Conservation (phyloP, 2,113 vertebrate genomes). For the Zingel zingel region DNA sequence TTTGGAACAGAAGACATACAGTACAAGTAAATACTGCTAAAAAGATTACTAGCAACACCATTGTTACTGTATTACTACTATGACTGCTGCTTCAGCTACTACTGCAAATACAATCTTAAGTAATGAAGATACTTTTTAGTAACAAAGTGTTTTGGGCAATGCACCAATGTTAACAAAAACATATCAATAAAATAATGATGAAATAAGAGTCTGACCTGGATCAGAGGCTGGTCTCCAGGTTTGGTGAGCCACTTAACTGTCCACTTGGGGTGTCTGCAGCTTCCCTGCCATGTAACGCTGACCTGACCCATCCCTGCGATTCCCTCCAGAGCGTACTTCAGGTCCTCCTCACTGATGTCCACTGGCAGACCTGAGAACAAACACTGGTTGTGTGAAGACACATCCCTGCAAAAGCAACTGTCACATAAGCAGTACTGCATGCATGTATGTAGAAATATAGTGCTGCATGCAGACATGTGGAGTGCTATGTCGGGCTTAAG, state of each 20-base stretch:
- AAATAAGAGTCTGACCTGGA: constrained; percentile 81
- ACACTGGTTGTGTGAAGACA: neutral
- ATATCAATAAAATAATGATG: neutral
- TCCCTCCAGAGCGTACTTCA: constrained; percentile 87
- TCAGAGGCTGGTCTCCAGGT: constrained; percentile 82
- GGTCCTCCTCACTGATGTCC: constrained; percentile 73
- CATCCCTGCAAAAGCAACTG: neutral
- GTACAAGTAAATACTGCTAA: too few species aligned
- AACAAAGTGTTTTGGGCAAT: neutral
- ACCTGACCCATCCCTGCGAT: constrained; percentile 83
- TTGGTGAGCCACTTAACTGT: constrained; percentile 80
- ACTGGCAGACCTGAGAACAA: constrained; percentile 80
- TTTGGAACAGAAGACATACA: too few species aligned
- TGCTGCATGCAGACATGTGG: too few species aligned
- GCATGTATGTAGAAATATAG: neutral
- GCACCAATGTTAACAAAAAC: neutral
- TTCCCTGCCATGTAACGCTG: constrained; percentile 69
- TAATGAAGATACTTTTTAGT: neutral
- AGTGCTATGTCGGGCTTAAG: too few species aligned
- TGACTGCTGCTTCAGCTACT: neutral
- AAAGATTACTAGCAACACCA: too few species aligned
- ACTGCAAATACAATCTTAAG: neutral
- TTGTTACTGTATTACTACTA: neutral
- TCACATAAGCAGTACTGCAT: too few species aligned
- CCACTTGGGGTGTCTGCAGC: constrained; percentile 83